Conservation (phyloP, 2,888 invertebrate genomes). For the Chloroclysta siterata region DNA sequence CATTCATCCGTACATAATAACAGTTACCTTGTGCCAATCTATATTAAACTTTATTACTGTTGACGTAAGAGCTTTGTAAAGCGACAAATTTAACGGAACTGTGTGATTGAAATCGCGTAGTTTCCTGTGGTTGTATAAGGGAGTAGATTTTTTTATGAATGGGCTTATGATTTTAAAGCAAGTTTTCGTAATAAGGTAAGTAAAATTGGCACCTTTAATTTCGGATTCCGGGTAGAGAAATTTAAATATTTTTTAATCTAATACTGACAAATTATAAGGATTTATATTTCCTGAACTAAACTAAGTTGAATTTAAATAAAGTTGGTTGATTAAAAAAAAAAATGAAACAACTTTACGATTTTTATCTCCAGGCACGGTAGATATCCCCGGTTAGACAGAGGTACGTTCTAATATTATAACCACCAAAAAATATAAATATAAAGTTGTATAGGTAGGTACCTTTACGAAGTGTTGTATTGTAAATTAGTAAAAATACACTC, state of each 20-base stretch:
- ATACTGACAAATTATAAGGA: too few relatives aligned
- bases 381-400: too few relatives aligned
- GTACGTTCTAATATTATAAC: too few relatives aligned
- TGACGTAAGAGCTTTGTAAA: constrained; percentile 42
- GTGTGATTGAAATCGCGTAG: constrained; percentile 71
- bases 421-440: too few relatives aligned
- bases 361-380: too few relatives aligned
- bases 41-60: constrained; percentile 52
- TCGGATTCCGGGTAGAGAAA: background rate
- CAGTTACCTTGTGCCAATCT: constrained; percentile 55
- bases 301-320: too few relatives aligned
- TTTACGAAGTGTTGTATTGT: too few relatives aligned
- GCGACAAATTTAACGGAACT: constrained; percentile 51
- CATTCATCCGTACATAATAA: constrained; percentile 64
- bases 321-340: too few relatives aligned
- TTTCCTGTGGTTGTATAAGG: constrained; percentile 71
- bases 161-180: constrained; percentile 42
- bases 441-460: too few relatives aligned
- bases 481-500: constrained; percentile 21
- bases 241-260: background rate
- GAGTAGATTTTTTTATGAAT: constrained; percentile 61
- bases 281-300: too few relatives aligned
- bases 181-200: constrained; percentile 17
- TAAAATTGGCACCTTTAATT: background rate
- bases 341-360: too few relatives aligned